Base-by-base conservation (phyloP, 2,888 invertebrate species). In the Osmoderma eremita region DNA sequence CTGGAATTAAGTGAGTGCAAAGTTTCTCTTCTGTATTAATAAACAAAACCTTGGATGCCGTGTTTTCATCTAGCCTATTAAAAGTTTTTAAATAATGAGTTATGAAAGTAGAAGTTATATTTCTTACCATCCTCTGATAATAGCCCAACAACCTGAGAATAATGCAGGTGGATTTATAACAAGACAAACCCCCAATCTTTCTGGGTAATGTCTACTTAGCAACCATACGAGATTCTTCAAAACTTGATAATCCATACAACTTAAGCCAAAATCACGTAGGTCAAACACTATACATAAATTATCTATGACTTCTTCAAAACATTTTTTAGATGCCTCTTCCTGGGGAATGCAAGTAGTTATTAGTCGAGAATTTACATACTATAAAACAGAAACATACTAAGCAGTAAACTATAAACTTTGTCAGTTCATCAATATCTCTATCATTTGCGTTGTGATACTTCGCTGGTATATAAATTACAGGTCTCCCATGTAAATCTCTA, bases 281-380 rank as follows among this genome's bases (percentile, higher is more conserved):
- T 93, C 92, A 81, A 93, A 93, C 41, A 92, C 88, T 77, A 93
- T 91, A 78, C 92, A 92, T 15, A 92, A 79, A 77, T 91, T 92
- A 81, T 93, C 92, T 15, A 90, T 86, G 1, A 92, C 90, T 80
- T 91, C 91, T 78, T 92, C 92, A 79, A 91, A 90, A 81, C 92
- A 92, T 77, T 86, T 88, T 77, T 89, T 89, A 79, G 91, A 91
- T 1, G 90, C 91, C 76, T 90, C 88, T 79, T 93, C 92, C 90
- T 90, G 78, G n/a, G 76, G 75, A 42, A 17, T n/a, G 51, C n/a
- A 1, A 36, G n/a, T n/a, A n/a, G n/a, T 20, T 36, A 12, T 30
- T 15, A 15, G 2, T 20, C 2, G 8, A 30, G 30, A 67, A 53
- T 50, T 42, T 30, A 30, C n/a, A n/a, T n/a, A n/a, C n/a, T n/a